phyloP scores from a whole-genome alignment of 2,888 invertebrate species.

The Epirrhoe tristata region DNA sequence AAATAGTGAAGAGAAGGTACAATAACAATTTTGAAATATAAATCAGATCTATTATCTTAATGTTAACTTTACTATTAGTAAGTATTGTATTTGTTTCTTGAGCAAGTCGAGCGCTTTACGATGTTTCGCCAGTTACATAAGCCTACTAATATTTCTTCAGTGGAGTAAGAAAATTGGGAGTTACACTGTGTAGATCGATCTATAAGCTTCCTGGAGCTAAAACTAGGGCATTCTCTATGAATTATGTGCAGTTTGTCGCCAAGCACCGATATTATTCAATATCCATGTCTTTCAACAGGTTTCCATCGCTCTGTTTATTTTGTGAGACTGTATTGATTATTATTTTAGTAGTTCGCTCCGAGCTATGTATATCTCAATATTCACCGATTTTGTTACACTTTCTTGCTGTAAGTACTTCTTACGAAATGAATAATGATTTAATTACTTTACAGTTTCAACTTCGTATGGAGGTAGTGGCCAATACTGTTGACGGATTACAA shows the following conservation, averaged over 20 bases:
- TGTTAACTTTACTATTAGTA: too few relatives aligned
- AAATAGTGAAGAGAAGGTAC: too few relatives aligned
- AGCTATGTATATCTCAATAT: too few relatives aligned
- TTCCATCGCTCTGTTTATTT: conserved; percentile 49
- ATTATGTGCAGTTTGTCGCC: conserved; percentile 46
- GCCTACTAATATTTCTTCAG: conserved; percentile 15
- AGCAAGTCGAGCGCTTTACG: conserved; percentile 48
- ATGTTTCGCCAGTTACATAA: conserved; percentile 48
- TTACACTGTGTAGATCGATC: conserved; percentile 44
- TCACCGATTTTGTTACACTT: too few relatives aligned
- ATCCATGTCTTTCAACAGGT: conserved; percentile 34
- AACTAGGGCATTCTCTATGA: conserved; percentile 55
- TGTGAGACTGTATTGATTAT: conserved; percentile 13
- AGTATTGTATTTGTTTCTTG: conserved; percentile 30
- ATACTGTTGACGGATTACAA: too few relatives aligned
- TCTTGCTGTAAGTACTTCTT: too few relatives aligned
- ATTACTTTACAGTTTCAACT: too few relatives aligned
- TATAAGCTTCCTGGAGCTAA: conserved; percentile 54
- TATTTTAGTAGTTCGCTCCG: neutral
- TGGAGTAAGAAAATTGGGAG: conserved; percentile 54
- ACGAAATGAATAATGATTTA: too few relatives aligned
- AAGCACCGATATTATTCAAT: conserved; percentile 37
- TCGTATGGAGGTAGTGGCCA: too few relatives aligned
- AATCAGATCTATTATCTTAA: too few relatives aligned
- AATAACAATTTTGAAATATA: too few relatives aligned